Conservation (phyloP, 1,140 invertebrate species). For the Drosophila kepulauana region DNA sequence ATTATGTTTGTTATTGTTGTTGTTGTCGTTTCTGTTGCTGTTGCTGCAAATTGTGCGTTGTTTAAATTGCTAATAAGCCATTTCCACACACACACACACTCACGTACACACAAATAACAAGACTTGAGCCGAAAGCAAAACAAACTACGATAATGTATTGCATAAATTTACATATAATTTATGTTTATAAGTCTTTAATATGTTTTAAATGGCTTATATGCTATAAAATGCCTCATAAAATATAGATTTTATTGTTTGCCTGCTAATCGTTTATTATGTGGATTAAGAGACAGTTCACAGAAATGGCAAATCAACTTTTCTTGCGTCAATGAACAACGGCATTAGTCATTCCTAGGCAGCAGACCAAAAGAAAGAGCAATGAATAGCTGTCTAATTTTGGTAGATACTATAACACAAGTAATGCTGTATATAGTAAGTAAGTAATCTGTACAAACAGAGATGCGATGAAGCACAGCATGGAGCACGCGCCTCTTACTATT, state of each 20-base stretch:
- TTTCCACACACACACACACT: slow-evolving; percentile 39
- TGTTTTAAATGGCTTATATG: slow-evolving; percentile 2
- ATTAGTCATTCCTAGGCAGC: slow-evolving; percentile 44
- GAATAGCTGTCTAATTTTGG: slow-evolving; percentile 1
- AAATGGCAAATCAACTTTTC: slow-evolving; percentile 20
- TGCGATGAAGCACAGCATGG: slow-evolving; percentile 29
- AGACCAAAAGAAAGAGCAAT: neutral
- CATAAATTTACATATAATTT: slow-evolving; percentile 6
- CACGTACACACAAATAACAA: slow-evolving; percentile 16
- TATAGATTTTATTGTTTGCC: slow-evolving; percentile 19
- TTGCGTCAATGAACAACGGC: slow-evolving; percentile 23
- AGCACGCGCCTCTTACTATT: slow-evolving; percentile 7
- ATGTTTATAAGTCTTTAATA: slow-evolving; percentile 16
- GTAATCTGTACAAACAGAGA: neutral
- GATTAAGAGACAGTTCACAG: slow-evolving; percentile 51
- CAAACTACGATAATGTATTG: slow-evolving; percentile 12
- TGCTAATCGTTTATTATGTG: slow-evolving; percentile 51
- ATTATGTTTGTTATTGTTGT: slow-evolving; percentile 46
- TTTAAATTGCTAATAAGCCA: slow-evolving; percentile 65
- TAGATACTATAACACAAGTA: neutral
- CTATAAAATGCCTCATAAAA: slow-evolving; percentile 16
- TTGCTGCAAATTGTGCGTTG: slow-evolving; percentile 64
- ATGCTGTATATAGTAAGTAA: slow-evolving; percentile 1
- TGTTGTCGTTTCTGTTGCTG: slow-evolving; percentile 42
- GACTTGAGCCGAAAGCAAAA: slow-evolving; percentile 26